Conservation (phyloP, 2,113 vertebrate species). For the Plectropomus leopardus region DNA sequence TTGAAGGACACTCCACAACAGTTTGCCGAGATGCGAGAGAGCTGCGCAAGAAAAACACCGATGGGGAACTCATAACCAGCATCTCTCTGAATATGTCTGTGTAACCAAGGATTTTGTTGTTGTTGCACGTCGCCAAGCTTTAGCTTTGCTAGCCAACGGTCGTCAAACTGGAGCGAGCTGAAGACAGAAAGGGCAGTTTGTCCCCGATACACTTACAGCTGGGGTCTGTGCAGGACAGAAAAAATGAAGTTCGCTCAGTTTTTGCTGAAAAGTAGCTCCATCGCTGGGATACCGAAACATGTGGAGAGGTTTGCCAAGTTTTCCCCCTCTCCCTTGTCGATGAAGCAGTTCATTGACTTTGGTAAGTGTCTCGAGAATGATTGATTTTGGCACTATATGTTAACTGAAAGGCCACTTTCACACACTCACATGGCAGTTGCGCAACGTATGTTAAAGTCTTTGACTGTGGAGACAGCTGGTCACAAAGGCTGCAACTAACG, state of each 20-base stretch:
- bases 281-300: conserved; percentile 83
- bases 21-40: conserved; percentile 13
- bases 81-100: no score
- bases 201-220: conserved; percentile 15
- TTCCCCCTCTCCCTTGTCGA: conserved; percentile 95
- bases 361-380: conserved; percentile 82
- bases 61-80: not conserved
- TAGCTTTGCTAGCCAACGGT: conserved; percentile 1
- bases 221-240: conserved; percentile 25
- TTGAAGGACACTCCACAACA: conserved; percentile 15
- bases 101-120: no score
- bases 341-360: conserved; percentile 97
- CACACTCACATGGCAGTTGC: conserved; percentile 11
- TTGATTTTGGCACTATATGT: not conserved
- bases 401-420: no score
- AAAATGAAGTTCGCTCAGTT: conserved; percentile 93
- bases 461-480: not conserved
- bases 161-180: conserved; percentile 37
- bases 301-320: conserved; percentile 92
- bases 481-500: not conserved
- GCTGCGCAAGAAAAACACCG: not conserved
- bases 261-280: conserved; percentile 86
- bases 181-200: conserved; percentile 32
- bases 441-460: conserved; percentile 27
- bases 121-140: not conserved